A percentile compares a stretch with the other conserved stretches of the same genome.
These are phyloP conservation scores for Cariama cristata DNA, from an alignment of 2,113 vertebrate species.

Conservation along the genomic window DNA sequence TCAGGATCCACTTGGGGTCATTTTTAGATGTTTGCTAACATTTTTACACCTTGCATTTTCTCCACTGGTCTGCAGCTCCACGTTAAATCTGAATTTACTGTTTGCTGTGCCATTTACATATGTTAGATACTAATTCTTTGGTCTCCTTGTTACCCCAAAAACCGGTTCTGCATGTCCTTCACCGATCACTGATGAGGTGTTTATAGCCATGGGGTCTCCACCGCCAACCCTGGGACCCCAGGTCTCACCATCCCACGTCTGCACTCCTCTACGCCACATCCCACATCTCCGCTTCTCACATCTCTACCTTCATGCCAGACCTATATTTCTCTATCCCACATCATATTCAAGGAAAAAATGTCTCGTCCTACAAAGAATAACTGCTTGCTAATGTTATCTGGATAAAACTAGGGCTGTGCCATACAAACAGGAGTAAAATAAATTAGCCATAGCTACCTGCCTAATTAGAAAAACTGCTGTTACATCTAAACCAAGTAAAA, in stretches of 20 bases:
- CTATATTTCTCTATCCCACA: not conserved
- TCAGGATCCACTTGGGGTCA: not conserved
- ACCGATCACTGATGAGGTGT: too few species aligned
- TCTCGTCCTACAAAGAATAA: not conserved
- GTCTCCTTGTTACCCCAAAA: not conserved
- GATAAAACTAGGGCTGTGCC: not conserved
- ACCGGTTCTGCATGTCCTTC: not conserved
- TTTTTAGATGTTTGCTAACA: not conserved
- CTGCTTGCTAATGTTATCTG: not conserved
- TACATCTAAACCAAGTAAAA: not conserved
- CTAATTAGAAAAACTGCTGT: not conserved
- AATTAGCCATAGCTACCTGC: not conserved
- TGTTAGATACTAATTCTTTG: not conserved
- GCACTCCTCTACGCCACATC: not conserved
- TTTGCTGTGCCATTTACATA: rapidly evolving
- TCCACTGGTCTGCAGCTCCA: not conserved
- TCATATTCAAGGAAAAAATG: not conserved
- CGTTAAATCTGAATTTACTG: not conserved
- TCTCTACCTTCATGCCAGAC: not conserved
- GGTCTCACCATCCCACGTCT: not conserved
- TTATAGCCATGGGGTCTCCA: not conserved
- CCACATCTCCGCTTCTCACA: not conserved
- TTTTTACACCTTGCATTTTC: not conserved
- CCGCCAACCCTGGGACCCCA: not conserved
- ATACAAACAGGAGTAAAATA: not conserved